Percentiles rank a stretch among this genome's conserved stretches.
Evolutionary conservation across 2,113 vertebrate species (phyloP).

Genomic region (Furnarius figulus): DNA sequence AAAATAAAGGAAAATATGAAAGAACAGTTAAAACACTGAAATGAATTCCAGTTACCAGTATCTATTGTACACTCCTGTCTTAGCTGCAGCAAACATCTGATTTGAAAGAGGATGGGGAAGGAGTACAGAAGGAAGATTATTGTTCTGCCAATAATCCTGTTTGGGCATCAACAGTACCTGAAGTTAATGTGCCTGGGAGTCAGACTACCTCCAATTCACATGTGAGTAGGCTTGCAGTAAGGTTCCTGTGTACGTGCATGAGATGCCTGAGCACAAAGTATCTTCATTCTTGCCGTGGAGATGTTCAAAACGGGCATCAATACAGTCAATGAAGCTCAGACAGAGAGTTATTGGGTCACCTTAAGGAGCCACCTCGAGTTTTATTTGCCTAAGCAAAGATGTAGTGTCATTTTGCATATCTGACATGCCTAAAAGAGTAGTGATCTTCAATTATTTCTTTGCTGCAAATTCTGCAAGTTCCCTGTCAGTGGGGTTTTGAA

Average conservation of each 20-base stretch:
- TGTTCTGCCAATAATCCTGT: background rate
- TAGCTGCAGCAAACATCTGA: background rate
- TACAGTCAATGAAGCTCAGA: background rate
- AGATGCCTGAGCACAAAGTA: background rate
- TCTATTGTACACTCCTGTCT: background rate
- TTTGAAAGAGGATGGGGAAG: background rate
- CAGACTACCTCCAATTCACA: background rate
- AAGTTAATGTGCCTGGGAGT: background rate
- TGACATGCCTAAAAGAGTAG: background rate
- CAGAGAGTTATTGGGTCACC: background rate
- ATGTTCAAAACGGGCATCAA: background rate
- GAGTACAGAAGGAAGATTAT: background rate
- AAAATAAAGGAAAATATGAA: background rate
- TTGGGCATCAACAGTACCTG: background rate
- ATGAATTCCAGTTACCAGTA: background rate
- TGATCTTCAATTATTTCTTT: background rate
- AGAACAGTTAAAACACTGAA: background rate
- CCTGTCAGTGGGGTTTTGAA: background rate
- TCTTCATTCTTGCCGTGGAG: background rate
- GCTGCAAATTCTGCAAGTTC: background rate
- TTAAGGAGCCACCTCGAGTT: background rate
- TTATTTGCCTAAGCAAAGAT: background rate
- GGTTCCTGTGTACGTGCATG: background rate
- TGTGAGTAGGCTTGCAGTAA: fast-evolving
- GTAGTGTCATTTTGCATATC: background rate